A percentile compares a stretch with the other conserved stretches of the same genome.
Conservation (phyloP, 1,140 invertebrate species). For the Nixonia krombeini region DNA sequence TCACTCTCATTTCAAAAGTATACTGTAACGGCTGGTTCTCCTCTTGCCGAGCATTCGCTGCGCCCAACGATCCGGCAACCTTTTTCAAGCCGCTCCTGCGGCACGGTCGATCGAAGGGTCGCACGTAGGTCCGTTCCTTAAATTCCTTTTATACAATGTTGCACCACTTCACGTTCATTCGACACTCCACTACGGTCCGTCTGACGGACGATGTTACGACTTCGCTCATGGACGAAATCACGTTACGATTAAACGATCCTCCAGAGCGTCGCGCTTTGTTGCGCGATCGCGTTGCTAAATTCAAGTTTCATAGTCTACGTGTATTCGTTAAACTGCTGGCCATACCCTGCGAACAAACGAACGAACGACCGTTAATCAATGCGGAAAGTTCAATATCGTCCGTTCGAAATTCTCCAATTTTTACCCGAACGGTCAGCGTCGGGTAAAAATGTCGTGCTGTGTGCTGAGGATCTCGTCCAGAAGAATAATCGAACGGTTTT, state of each 20-base stretch:
- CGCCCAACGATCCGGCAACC: slow-evolving; percentile 27
- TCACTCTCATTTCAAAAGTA: slow-evolving; percentile 37
- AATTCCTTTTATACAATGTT: slow-evolving; percentile 45
- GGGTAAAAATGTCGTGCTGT: too few species aligned
- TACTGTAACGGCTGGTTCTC: slow-evolving; percentile 44
- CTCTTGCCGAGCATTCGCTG: slow-evolving; percentile 40
- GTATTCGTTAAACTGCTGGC: slow-evolving; percentile 75
- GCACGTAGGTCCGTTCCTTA: slow-evolving; percentile 40
- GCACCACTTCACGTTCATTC: slow-evolving; percentile 43
- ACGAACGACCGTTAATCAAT: too few species aligned
- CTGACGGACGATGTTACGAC: slow-evolving; percentile 16
- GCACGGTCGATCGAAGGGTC: slow-evolving; percentile 41
- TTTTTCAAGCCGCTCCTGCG: slow-evolving; percentile 41
- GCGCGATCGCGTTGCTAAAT: slow-evolving; percentile 30
- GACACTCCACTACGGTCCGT: slow-evolving; percentile 42
- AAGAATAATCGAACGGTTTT: too few species aligned
- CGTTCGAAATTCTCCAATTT: too few species aligned
- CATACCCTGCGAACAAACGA: slow-evolving; percentile 73
- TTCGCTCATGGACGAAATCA: slow-evolving; percentile 13
- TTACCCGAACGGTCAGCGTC: too few species aligned
- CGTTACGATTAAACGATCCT: slow-evolving; percentile 31
- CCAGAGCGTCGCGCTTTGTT: slow-evolving; percentile 29
- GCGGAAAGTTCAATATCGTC: too few species aligned
- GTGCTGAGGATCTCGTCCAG: too few species aligned
- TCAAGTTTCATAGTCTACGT: slow-evolving; percentile 44